Conservation (phyloP, 2,113 vertebrate genomes). For the Callocephalon fimbriatum region DNA sequence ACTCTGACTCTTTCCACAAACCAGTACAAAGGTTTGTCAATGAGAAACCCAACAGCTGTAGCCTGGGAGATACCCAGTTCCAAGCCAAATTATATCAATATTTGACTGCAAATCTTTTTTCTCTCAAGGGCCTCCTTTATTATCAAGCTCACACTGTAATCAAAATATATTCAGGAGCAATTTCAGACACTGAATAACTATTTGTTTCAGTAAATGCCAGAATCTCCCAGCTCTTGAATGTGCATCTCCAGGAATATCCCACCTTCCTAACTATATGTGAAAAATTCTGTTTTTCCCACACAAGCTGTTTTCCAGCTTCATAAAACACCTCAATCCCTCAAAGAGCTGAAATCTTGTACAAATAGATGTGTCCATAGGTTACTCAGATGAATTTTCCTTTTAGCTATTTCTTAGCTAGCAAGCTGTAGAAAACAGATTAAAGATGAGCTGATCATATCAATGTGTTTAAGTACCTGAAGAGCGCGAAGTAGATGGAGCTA, state of each 20-base stretch:
- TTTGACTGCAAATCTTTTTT: background rate
- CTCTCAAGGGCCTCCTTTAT: background rate
- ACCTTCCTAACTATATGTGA: background rate
- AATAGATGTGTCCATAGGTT: background rate
- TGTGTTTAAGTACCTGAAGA: background rate
- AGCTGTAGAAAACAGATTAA: background rate
- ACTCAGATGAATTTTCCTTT: background rate
- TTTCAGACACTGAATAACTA: background rate
- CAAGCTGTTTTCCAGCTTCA: background rate
- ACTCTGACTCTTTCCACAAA: background rate
- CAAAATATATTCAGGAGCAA: conserved; percentile 19
- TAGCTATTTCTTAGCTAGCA: background rate
- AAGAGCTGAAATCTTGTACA: background rate
- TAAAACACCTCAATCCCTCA: background rate
- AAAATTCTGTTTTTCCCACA: background rate
- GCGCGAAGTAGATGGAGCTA: background rate
- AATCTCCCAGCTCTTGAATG: background rate
- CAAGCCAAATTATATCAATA: background rate
- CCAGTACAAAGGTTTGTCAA: background rate
- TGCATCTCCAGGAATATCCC: background rate
- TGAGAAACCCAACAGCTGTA: background rate
- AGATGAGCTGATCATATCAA: background rate
- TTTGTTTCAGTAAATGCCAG: conserved; percentile 26
- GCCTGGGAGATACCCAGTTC: background rate
- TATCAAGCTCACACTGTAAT: background rate